These are phyloP conservation scores for Bungarus multicinctus DNA, from an alignment of 2,113 vertebrate genomes.

Conservation along the genomic window DNA sequence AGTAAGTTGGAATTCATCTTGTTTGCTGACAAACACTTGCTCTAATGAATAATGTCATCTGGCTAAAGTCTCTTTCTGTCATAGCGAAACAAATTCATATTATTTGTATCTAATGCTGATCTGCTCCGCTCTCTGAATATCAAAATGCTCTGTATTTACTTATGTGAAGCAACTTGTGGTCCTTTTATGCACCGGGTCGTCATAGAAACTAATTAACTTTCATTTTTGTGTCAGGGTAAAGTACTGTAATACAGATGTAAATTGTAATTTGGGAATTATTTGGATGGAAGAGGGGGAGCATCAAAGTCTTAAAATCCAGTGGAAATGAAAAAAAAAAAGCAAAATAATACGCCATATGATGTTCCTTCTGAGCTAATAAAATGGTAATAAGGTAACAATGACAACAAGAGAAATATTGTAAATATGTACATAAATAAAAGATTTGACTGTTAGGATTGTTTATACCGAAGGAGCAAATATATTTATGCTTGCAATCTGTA, in stretches of 20 bases:
- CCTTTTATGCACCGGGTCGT: constrained; percentile 72
- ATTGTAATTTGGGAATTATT: constrained; percentile 67
- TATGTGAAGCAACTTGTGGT: constrained; percentile 67
- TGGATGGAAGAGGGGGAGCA: constrained; percentile 45
- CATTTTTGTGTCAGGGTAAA: constrained; percentile 72
- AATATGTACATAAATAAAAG: constrained; percentile 19
- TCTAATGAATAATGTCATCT: constrained; percentile 59
- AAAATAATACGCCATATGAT: constrained; percentile 48
- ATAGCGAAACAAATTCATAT: constrained; percentile 65
- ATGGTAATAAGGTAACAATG: constrained; percentile 41
- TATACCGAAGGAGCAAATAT: neutral
- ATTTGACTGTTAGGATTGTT: constrained; percentile 9
- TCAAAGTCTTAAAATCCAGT: constrained; percentile 62
- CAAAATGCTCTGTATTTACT: constrained; percentile 70
- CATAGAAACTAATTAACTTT: constrained; percentile 80
- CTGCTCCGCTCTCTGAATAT: constrained; percentile 62
- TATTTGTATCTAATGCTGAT: constrained; percentile 67
- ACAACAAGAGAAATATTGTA: constrained; percentile 33
- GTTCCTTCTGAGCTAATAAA: constrained; percentile 49
- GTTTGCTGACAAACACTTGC: constrained; percentile 50
- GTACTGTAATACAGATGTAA: constrained; percentile 65
- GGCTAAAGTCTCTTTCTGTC: constrained; percentile 58
- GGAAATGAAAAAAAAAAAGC: constrained; percentile 42
- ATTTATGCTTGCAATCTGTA: neutral
- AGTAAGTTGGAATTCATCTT: constrained; percentile 55